Evolutionary conservation across 1,140 invertebrate genomes (phyloP), one percentile per base, ranked within the genome.

Genomic region (Hyles euphorbiae): DNA sequence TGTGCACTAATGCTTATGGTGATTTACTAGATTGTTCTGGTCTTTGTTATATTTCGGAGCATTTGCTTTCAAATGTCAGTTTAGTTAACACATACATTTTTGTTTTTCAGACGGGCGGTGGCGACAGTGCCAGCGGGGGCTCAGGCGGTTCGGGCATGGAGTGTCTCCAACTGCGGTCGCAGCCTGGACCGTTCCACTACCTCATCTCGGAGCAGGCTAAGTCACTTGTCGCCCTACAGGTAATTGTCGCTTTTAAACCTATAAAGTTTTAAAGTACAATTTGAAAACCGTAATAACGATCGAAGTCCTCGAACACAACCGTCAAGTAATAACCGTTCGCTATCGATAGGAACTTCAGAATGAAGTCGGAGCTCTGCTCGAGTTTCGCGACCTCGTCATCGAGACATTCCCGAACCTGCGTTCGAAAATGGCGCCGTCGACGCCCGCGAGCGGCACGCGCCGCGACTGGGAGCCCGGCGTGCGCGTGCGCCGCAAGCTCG

Each of bases 331-430:
- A n/a, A 11, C n/a, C n/a, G 6, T 53, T 51, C 51, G 10, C 40
- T 46, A 51, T 44, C 3, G 45, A 11, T 90, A 94, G 92, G 95
- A 96, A 90, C 90, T 96, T 78, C 95, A 96, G 92, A 94, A 96
- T 94, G 95, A 96, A 90, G 95, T 97, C 88, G 95, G 95, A 51
- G 95, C 95, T 62, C 87, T 97, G 60, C 92, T 96, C 83, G 95
- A 96, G 88, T 97, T 97, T 83, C 94, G 95, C 89, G 95, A 96
- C 89, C 92, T 96, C 91, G 95, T 97, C 90, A 95, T 96, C 91
- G 95, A 96, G 91, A 95, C 95, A 64, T 96, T 96, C 90, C 96
- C 96, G 67, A 95, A 96, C 90, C 92, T 96, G 75, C 93, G 95
- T 76, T 93, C 93, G 72, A 96, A 96, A 90, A 93, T 96, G 93